These are phyloP conservation scores for Aviceda leuphotes DNA, from an alignment of 2,797 vertebrate genomes.

Conservation along the genomic window DNA sequence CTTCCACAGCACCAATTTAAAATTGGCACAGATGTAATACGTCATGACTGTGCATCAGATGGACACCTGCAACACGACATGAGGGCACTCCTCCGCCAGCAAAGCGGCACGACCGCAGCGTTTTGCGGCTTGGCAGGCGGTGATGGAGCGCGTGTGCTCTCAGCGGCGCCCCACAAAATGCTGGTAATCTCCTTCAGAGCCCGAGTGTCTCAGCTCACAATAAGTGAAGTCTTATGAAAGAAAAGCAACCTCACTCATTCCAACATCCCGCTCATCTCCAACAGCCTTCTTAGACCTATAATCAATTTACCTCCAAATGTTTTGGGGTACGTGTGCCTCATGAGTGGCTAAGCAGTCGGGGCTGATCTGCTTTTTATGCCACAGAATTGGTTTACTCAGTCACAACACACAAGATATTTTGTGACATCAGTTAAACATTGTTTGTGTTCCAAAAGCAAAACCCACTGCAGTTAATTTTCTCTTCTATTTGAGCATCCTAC, in stretches of 20 bases:
- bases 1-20: too few relatives aligned
- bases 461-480: too few relatives aligned
- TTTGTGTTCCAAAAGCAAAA: not conserved
- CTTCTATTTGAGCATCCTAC: not conserved
- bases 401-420: not conserved
- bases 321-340: too few relatives aligned
- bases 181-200: not conserved
- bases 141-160: not conserved
- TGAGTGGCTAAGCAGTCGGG: not conserved
- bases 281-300: not conserved
- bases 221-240: accelerated
- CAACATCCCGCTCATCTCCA: not conserved
- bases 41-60: not conserved
- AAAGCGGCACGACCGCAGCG: not conserved
- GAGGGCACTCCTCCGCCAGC: not conserved
- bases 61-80: not conserved
- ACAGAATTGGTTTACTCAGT: not conserved
- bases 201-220: not conserved
- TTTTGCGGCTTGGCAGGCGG: not conserved
- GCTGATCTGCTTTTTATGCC: not conserved
- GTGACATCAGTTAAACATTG: not conserved
- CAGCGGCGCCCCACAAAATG: accelerated
- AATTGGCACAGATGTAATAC: accelerated
- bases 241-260: not conserved
- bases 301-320: not conserved